Percentiles rank a stretch among this genome's conserved stretches.
These are phyloP conservation scores for Rhodeus uyekii DNA, from an alignment of 2,797 vertebrate species.

Conservation along the genomic window DNA sequence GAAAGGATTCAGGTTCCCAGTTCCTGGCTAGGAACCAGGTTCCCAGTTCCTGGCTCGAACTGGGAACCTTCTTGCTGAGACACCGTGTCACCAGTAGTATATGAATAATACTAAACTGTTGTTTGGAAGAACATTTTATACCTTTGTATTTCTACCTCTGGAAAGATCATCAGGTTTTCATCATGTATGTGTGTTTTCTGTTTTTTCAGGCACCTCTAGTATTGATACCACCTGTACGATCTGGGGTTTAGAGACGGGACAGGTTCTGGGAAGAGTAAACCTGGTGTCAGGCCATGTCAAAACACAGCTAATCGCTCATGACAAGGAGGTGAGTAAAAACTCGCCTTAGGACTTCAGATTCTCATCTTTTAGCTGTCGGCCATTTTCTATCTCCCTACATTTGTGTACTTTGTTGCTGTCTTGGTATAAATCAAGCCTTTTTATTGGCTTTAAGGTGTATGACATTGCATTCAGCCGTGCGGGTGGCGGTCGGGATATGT, in stretches of 20 bases:
- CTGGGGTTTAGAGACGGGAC: slow-evolving; percentile 97
- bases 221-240: slow-evolving; percentile 99
- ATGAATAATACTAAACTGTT: neutral
- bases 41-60: too few species aligned
- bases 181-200: neutral
- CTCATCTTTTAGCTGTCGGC: neutral
- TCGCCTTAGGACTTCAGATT: neutral
- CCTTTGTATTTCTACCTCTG: neutral
- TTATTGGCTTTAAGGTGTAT: slow-evolving; percentile 82
- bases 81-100: neutral
- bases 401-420: too few species aligned
- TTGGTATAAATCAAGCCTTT: neutral
- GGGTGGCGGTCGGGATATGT: slow-evolving; percentile 95
- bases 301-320: slow-evolving; percentile 97
- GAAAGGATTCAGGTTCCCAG: too few species aligned
- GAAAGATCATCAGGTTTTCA: neutral
- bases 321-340: slow-evolving; percentile 88
- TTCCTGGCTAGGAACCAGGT: too few species aligned
- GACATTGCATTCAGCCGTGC: slow-evolving; percentile 98
- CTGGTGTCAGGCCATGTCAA: slow-evolving; percentile 97
- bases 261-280: slow-evolving; percentile 94
- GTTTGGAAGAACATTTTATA: neutral
- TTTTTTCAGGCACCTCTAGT: slow-evolving; percentile 88
- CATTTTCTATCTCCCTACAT: neutral
- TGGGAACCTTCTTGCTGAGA: neutral